Percentiles rank a stretch among this genome's conserved stretches.
Conservation (phyloP, 2,113 vertebrate species). For the Protomyctophum bolini region DNA sequence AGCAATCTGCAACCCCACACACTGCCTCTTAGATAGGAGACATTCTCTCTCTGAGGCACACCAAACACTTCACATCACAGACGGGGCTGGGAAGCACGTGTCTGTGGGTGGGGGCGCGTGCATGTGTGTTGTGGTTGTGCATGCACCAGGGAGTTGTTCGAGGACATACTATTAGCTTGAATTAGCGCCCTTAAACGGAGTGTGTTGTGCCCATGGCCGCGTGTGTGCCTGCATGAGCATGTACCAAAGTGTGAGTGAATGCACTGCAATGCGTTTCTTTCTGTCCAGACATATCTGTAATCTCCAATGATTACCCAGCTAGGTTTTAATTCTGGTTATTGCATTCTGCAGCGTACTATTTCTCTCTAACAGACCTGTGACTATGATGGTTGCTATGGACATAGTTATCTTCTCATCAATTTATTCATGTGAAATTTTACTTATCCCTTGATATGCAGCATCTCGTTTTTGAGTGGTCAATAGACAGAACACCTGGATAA, state of each 20-base stretch:
- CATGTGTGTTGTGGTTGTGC: neutral
- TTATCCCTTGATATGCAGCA: conserved; percentile 10
- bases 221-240: neutral
- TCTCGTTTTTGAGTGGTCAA: neutral
- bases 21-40: conserved; percentile 21
- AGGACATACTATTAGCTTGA: neutral
- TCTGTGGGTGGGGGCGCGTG: neutral
- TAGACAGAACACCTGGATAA: too few relatives aligned
- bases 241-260: neutral
- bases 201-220: too few relatives aligned
- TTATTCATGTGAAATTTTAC: conserved; percentile 18
- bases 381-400: too few relatives aligned
- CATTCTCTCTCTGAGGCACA: conserved; percentile 19
- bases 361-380: too few relatives aligned
- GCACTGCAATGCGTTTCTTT: neutral
- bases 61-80: conserved; percentile 36
- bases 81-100: neutral
- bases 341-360: too few relatives aligned
- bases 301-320: too few relatives aligned
- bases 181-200: neutral
- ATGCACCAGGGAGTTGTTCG: neutral
- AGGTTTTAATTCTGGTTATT: too few relatives aligned
- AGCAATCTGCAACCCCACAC: conserved; percentile 40
- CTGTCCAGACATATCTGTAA: neutral
- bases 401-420: too few relatives aligned